These are phyloP conservation scores for Drosophila ogumai DNA, from an alignment of 1,140 invertebrate genomes.

Conservation along the genomic window DNA sequence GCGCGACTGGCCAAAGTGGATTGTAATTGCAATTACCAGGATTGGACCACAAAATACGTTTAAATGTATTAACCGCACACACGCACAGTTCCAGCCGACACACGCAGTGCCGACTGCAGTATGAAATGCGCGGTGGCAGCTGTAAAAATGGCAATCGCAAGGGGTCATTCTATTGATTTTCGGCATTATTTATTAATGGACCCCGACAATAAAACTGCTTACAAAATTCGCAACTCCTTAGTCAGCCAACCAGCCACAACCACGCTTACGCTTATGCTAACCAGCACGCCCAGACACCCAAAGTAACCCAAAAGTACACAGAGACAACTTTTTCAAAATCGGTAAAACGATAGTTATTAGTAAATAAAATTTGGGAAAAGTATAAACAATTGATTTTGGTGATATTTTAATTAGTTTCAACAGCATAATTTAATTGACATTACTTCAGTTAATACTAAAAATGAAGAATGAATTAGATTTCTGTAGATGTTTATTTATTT, in stretches of 20 bases:
- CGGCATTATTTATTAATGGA: conserved; percentile 71
- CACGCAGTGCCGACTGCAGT: conserved; percentile 34
- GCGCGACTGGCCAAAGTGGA: conserved; percentile 25
- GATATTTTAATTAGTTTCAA: not conserved
- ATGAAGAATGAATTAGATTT: too few relatives aligned
- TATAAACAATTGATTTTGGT: not conserved
- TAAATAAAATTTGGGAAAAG: not conserved
- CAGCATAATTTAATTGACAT: not conserved
- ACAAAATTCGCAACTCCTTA: conserved; percentile 48
- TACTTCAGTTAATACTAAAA: not conserved
- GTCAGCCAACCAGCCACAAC: conserved; percentile 22
- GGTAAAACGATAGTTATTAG: not conserved
- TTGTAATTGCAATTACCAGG: conserved; percentile 74
- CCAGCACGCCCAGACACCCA: conserved; percentile 15
- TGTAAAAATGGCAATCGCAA: conserved; percentile 53
- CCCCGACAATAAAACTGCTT: conserved; percentile 50
- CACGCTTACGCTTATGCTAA: conserved; percentile 34
- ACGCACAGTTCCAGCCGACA: conserved; percentile 2
- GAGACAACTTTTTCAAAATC: not conserved
- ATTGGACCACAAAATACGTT: conserved; percentile 62
- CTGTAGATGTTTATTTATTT: too few relatives aligned
- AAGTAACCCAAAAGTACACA: conserved; percentile 13
- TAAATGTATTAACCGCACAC: conserved; percentile 18
- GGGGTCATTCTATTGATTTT: conserved; percentile 76
- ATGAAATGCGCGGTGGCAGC: conserved; percentile 51